Percentiles rank a stretch among this genome's conserved stretches.
These are phyloP conservation scores for Columba janthina DNA, from an alignment of 2,113 vertebrate genomes.

Conservation along the genomic window DNA sequence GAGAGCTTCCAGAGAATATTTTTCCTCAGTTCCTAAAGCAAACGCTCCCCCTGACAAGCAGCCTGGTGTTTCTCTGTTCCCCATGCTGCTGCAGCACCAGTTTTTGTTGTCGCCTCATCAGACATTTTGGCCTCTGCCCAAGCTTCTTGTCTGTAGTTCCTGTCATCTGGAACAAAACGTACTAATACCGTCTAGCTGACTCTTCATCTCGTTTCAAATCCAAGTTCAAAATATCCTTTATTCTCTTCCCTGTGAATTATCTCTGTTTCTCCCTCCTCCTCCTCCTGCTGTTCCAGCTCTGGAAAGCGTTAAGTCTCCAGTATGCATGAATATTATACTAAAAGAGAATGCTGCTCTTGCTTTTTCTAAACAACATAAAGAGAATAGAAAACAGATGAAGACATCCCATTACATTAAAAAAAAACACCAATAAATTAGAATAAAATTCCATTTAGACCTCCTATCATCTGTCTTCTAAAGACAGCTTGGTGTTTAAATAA, in stretches of 20 bases:
- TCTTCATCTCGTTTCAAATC: conserved; percentile 12
- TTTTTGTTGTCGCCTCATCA: not conserved
- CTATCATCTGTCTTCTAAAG: not conserved
- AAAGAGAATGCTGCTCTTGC: not conserved
- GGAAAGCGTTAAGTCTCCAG: not conserved
- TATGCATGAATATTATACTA: not conserved
- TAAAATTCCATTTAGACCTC: conserved; percentile 12
- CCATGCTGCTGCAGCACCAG: not conserved
- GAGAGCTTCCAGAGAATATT: not conserved
- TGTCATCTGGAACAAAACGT: conserved; percentile 31
- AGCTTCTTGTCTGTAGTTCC: not conserved
- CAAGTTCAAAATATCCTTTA: not conserved
- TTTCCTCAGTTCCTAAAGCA: not conserved
- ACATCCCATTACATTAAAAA: not conserved
- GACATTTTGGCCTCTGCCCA: conserved; percentile 43
- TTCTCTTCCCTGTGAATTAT: not conserved
- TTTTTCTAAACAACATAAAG: conserved; percentile 5
- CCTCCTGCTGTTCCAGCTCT: conserved; percentile 1
- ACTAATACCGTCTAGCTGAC: not conserved
- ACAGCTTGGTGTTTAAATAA: not conserved
- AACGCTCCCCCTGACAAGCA: not conserved
- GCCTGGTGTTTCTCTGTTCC: not conserved
- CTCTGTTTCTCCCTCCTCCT: not conserved
- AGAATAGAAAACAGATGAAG: conserved; percentile 39
- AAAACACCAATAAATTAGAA: not conserved